phyloP scores from a whole-genome alignment of 2,113 vertebrate species.

The Numenius arquata region DNA sequence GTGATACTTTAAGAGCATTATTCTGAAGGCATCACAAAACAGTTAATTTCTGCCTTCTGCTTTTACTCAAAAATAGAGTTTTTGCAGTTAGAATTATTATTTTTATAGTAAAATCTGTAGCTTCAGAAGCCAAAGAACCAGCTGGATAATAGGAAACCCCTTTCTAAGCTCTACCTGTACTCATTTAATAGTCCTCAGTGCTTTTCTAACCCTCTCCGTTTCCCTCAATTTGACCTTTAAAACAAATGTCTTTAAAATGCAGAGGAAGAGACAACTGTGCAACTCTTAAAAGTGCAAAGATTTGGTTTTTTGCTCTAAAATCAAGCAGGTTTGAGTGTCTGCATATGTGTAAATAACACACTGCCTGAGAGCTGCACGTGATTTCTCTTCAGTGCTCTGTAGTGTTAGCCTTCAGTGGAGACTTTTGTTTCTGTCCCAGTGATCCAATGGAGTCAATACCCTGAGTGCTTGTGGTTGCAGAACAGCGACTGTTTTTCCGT shows the following conservation, averaged over 20 bases:
- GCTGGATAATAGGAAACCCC: not conserved
- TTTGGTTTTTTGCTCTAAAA: not conserved
- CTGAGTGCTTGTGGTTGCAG: not conserved
- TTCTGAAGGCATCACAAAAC: not conserved
- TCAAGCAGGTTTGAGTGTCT: not conserved
- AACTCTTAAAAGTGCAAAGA: not conserved
- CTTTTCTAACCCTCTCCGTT: not conserved
- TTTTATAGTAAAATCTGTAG: not conserved
- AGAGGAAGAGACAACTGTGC: not conserved
- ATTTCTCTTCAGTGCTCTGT: not conserved
- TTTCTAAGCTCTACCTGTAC: not conserved
- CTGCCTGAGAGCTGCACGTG: not conserved
- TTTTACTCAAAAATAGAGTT: not conserved
- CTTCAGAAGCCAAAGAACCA: not conserved
- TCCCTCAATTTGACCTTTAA: not conserved
- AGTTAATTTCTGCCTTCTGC: not conserved
- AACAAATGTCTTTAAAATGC: not conserved
- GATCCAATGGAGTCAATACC: not conserved
- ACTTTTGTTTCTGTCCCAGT: not conserved
- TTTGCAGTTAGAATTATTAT: not conserved
- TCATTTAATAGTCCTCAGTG: not conserved
- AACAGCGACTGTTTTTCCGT: not conserved
- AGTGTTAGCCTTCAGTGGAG: not conserved
- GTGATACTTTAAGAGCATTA: not conserved
- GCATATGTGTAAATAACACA: not conserved